These are phyloP conservation scores for Zelostemma sp. DNA, from an alignment of 1,140 invertebrate genomes.

Conservation along the genomic window DNA sequence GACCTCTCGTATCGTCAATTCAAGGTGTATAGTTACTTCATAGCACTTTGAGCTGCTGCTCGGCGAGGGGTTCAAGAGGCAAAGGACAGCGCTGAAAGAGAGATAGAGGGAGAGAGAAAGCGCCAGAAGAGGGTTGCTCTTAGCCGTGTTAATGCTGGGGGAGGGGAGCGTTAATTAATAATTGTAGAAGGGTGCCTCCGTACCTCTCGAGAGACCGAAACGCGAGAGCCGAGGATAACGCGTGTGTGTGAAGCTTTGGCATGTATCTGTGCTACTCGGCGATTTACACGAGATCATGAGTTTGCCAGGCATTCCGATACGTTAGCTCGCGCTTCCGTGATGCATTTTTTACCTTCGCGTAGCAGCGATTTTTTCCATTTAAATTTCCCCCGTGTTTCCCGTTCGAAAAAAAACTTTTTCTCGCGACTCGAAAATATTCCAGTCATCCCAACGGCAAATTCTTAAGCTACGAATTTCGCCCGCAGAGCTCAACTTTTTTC, in stretches of 20 bases:
- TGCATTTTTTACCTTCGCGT: no score
- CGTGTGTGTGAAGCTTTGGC: slow-evolving; percentile 19
- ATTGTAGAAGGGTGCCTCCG: slow-evolving; percentile 62
- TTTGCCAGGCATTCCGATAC: slow-evolving; percentile 17
- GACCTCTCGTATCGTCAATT: slow-evolving; percentile 51
- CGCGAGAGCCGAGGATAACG: slow-evolving; percentile 38
- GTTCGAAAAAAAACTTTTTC: no score
- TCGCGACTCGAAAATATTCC: no score
- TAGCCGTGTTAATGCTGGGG: slow-evolving; percentile 66
- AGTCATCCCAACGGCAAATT: no score
- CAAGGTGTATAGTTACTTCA: slow-evolving; percentile 67
- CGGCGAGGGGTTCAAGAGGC: slow-evolving; percentile 47
- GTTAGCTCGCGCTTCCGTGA: slow-evolving; percentile 19
- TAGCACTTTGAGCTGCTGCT: slow-evolving; percentile 57
- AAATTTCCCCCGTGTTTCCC: no score
- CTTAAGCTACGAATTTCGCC: no score
- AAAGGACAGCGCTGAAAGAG: slow-evolving; percentile 41
- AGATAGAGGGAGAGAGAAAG: no score
- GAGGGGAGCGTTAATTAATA: slow-evolving; percentile 70
- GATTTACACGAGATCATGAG: slow-evolving; percentile 15
- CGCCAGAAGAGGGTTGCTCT: slow-evolving; percentile 61
- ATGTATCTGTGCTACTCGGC: slow-evolving; percentile 4
- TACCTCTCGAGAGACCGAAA: slow-evolving; percentile 46
- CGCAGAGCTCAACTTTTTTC: no score
- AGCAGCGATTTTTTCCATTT: no score